Evolutionary conservation across 2,797 vertebrate genomes (phyloP), one percentile per base, ranked within the genome.

Genomic region (Tenualosa thibaudeaui): DNA sequence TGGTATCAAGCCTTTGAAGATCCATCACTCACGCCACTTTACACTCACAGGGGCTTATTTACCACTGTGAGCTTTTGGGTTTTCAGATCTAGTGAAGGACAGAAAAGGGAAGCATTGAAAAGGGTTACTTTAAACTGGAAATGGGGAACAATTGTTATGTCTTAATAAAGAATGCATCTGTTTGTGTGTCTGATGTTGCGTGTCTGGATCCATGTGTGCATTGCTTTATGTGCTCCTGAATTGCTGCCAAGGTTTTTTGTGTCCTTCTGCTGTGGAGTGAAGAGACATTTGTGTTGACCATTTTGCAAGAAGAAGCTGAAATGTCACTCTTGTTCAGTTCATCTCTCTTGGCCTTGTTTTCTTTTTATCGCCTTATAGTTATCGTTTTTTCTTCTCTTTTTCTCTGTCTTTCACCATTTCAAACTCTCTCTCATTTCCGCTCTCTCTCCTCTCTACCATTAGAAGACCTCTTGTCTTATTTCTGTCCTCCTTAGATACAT

Each of bases 121-220:
- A 65, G 10, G 62, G 3, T 68, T 31, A 75, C 37, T 15, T 40
- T 75, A 31, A 12, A 75, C 24, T 26, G 37, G 37, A 75, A 37
- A 75, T 75, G 5, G 31, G 68, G 68, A 40, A 40, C 31, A 40
- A 37, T 40, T 15, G 0, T 40, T 7, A 17, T 75, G 31, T 75
- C 37, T 75, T 40, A 75, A 75, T 75, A 75, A 75, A 75, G 68
- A 75, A 75, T 75, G 40, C 37, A 75, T 75, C 31, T 75, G 68
- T 75, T 40, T 40, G 68, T 40, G 13, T 75, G 68, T 75, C 68
- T 40, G 62, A 31, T 26, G 62, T 31, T 65, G 68, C 68, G 12
- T 75, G 68, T 17, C 31, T 75, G 24, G 68, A 75, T 3, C 68
- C 31, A 40, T 75, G 31, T 40, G 5, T 13, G 37, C 13, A 3